Evolutionary conservation across 2,797 vertebrate species (phyloP).

Genomic region (Helarctos malayanus): DNA sequence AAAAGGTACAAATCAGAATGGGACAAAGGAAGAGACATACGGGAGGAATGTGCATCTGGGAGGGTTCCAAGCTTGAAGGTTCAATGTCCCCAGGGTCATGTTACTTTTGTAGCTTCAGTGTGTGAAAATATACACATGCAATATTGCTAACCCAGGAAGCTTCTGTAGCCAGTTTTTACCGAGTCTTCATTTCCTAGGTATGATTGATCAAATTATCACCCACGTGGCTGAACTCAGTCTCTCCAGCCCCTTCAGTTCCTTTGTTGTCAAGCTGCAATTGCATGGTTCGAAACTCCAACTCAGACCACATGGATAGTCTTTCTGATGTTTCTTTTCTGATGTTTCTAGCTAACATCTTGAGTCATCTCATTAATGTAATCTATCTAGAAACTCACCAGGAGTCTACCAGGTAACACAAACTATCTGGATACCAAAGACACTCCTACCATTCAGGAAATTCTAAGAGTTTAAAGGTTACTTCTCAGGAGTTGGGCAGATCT

Average conservation of each 20-base stretch:
- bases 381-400: neutral
- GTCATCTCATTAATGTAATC: neutral
- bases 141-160: neutral
- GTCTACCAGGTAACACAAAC: neutral
- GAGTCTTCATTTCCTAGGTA: neutral
- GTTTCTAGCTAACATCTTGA: neutral
- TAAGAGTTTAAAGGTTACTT: neutral
- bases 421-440: neutral
- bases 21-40: neutral
- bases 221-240: neutral
- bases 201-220: neutral
- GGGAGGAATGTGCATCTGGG: neutral
- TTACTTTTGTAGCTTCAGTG: neutral
- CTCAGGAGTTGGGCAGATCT: neutral
- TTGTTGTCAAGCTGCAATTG: neutral
- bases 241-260: neutral
- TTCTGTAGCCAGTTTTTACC: neutral
- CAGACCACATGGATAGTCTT: neutral
- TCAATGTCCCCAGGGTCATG: neutral
- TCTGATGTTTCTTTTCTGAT: neutral
- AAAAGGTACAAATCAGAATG: constrained; percentile 1
- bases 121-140: neutral
- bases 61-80: neutral
- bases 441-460: neutral
- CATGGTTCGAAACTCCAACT: neutral